Percentiles rank a stretch among this genome's conserved stretches.
Evolutionary conservation across 2,113 vertebrate species (phyloP).

Genomic region (Corydoras sp.): DNA sequence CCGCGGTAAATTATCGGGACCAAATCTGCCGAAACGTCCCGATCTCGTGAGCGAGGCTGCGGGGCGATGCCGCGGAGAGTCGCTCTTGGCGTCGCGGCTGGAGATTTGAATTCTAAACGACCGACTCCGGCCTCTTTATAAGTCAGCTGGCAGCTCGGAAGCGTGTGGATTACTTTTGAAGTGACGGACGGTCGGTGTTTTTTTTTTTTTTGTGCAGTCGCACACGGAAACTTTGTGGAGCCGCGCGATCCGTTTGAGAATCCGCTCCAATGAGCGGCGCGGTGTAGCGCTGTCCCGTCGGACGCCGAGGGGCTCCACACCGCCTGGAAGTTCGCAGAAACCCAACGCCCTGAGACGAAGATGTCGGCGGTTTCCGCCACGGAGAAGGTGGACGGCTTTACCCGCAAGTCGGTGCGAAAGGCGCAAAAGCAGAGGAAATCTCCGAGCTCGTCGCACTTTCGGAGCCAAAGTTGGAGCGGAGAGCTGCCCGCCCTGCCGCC

Average conservation of each 20-base stretch:
- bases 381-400: conserved; percentile 98
- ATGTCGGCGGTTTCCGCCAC: conserved; percentile 90
- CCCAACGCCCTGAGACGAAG: conserved; percentile 38
- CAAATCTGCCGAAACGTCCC: not conserved
- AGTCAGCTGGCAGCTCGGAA: not conserved
- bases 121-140: not conserved
- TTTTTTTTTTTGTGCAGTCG: not conserved
- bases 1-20: not conserved
- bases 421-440: conserved; percentile 88
- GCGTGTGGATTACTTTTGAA: conserved; percentile 21
- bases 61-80: not conserved
- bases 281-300: not conserved
- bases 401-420: conserved; percentile 93
- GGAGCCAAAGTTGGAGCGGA: conserved; percentile 72
- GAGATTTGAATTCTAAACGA: not conserved
- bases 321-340: too few species aligned
- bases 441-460: conserved; percentile 93
- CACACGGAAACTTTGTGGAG: not conserved
- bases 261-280: not conserved
- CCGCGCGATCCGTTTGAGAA: not conserved
- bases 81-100: not conserved
- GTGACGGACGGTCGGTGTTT: not conserved
- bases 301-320: not conserved
- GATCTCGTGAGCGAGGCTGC: not conserved
- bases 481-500: conserved; percentile 89